phyloP scores from a whole-genome alignment of 2,888 invertebrate genomes.

The Drosophila kanekoi region DNA sequence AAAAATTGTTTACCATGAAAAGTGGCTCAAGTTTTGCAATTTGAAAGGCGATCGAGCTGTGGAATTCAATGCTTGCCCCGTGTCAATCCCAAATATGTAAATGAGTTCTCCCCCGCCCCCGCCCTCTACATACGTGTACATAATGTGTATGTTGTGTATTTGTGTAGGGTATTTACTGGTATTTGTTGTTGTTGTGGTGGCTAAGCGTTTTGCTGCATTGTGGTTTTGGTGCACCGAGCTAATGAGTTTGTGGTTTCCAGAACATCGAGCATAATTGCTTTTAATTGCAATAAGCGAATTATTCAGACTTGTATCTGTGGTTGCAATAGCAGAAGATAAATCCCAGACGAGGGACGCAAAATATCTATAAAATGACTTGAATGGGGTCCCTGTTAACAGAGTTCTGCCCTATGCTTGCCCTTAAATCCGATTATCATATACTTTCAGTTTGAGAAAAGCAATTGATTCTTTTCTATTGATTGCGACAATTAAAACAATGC shows the following conservation, averaged over 20 bases:
- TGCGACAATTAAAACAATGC: background rate
- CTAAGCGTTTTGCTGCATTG: conserved; percentile 68
- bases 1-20: conserved; percentile 28
- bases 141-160: background rate
- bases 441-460: background rate
- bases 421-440: conserved; percentile 9
- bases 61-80: conserved; percentile 3
- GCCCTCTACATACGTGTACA: background rate
- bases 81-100: conserved; percentile 25
- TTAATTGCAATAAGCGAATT: conserved; percentile 79
- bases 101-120: background rate
- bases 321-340: conserved; percentile 18
- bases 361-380: background rate
- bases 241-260: conserved; percentile 76
- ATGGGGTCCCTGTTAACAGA: background rate
- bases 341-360: no score
- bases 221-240: conserved; percentile 74
- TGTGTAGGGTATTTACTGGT: conserved; percentile 7
- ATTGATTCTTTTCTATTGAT: background rate
- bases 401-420: background rate
- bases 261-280: conserved; percentile 76
- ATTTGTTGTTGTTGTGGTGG: conserved; percentile 47
- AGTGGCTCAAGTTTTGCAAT: conserved; percentile 32
- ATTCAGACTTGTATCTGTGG: conserved; percentile 73
- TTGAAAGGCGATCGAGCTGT: conserved; percentile 43